A percentile compares a stretch with the other conserved stretches of the same genome.
These are phyloP conservation scores for Tragelaphus scriptus DNA, from an alignment of 2,113 vertebrate genomes.

Conservation along the genomic window DNA sequence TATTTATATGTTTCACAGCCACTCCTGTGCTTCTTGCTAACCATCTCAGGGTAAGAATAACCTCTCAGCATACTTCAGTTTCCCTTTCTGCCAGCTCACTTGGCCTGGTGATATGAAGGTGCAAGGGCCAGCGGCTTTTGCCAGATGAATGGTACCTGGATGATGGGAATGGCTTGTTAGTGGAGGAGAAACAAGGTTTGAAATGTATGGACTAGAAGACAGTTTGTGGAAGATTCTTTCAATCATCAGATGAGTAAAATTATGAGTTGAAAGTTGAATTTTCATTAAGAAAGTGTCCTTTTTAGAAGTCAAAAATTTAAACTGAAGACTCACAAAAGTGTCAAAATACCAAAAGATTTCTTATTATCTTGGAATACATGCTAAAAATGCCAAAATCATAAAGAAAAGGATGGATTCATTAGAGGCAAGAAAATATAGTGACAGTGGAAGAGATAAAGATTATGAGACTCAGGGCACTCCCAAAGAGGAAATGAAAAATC, in stretches of 20 bases:
- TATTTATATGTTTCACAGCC: background rate
- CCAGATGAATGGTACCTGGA: background rate
- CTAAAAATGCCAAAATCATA: background rate
- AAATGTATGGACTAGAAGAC: background rate
- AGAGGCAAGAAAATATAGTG: slow-evolving; percentile 15
- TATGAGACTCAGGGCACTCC: background rate
- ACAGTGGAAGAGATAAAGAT: background rate
- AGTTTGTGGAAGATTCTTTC: slow-evolving; percentile 8
- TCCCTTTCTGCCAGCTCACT: background rate
- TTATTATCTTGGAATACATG: background rate
- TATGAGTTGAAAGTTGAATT: background rate
- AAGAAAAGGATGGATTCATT: background rate
- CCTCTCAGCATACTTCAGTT: background rate
- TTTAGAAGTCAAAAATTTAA: background rate
- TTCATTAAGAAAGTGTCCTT: background rate
- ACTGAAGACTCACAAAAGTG: background rate
- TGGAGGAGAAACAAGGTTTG: background rate
- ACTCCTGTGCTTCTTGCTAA: background rate
- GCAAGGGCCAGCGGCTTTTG: background rate
- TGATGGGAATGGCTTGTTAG: background rate
- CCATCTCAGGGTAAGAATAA: background rate
- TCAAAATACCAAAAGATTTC: background rate
- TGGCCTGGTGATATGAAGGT: background rate
- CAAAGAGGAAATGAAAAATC: background rate
- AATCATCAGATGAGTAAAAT: background rate